Conservation (phyloP, 2,797 vertebrate species). For the Eulemur coronatus region DNA sequence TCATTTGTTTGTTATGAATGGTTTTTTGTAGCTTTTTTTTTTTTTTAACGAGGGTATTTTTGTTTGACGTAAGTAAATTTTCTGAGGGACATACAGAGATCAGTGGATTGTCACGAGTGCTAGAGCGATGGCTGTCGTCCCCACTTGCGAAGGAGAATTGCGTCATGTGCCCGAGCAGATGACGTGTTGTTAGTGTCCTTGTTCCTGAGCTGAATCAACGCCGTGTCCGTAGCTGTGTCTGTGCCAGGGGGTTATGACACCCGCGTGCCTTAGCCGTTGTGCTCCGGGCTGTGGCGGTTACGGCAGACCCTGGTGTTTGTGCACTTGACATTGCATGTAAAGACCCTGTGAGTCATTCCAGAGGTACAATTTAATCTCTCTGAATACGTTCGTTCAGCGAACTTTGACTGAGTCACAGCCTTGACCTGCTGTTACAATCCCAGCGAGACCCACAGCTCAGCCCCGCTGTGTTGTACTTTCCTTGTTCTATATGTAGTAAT, state of each 20-base stretch:
- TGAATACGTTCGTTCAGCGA: neutral
- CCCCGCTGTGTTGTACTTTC: neutral
- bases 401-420: neutral
- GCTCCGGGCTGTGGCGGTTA: neutral
- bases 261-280: neutral
- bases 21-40: neutral
- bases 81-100: neutral
- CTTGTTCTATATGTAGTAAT: neutral
- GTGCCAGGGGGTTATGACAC: accelerated
- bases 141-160: neutral
- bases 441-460: neutral
- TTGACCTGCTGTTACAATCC: neutral
- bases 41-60: neutral
- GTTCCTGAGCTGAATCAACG: neutral
- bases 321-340: neutral
- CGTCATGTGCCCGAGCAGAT: neutral
- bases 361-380: neutral
- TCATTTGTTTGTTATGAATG: neutral
- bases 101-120: neutral
- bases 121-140: neutral
- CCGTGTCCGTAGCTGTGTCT: neutral
- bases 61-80: slow-evolving; percentile 22
- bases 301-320: neutral
- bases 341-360: neutral
- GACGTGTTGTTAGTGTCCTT: neutral